phyloP scores from a whole-genome alignment of 2,888 invertebrate species.

The Diarsia rubi region DNA sequence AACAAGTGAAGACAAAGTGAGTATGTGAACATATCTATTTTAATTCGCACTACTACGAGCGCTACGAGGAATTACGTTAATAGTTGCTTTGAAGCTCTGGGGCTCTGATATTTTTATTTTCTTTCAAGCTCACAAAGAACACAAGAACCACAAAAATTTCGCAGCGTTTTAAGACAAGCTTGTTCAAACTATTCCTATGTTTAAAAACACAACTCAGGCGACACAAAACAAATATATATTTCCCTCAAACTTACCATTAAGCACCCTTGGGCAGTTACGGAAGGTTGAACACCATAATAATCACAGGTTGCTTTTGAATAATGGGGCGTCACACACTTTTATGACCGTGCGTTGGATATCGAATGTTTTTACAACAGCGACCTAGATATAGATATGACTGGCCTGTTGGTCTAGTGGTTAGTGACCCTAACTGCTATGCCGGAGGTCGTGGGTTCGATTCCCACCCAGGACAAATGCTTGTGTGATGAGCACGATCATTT shows the following conservation, averaged over 20 bases:
- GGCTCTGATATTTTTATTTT: conserved; percentile 22
- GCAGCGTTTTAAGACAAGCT: neutral
- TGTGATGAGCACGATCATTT: too few relatives aligned
- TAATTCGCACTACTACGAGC: conserved; percentile 30
- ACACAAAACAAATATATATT: conserved; percentile 6
- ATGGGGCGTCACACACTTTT: conserved; percentile 56
- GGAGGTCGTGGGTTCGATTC: too few relatives aligned
- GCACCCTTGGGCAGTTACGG: conserved; percentile 59
- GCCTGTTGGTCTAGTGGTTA: too few relatives aligned
- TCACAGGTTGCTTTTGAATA: conserved; percentile 61
- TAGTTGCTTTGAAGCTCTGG: conserved; percentile 15
- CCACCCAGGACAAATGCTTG: too few relatives aligned
- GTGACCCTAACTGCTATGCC: too few relatives aligned
- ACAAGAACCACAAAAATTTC: neutral
- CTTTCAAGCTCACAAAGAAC: neutral
- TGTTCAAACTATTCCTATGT: neutral
- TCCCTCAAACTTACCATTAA: conserved; percentile 37
- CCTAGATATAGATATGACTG: too few relatives aligned
- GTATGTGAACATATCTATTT: conserved; percentile 40
- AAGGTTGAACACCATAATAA: conserved; percentile 58
- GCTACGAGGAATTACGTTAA: conserved; percentile 4
- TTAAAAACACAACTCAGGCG: neutral
- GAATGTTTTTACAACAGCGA: conserved; percentile 61
- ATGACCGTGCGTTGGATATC: conserved; percentile 40
- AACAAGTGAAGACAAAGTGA: conserved; percentile 24